Evolutionary conservation across 2,113 vertebrate species (phyloP).

Genomic region (Holacanthus passer): DNA sequence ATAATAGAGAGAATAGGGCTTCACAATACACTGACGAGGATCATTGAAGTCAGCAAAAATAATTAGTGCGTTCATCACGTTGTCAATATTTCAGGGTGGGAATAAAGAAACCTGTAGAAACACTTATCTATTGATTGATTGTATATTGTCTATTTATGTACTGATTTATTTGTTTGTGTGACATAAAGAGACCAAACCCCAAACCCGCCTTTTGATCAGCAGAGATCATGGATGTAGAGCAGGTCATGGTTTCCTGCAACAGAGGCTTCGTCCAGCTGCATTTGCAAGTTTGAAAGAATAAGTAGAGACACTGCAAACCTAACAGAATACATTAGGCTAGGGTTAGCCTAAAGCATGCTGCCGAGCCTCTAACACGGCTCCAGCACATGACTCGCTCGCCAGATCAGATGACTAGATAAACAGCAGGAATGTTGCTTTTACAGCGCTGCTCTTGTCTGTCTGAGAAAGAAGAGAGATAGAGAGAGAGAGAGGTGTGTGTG

Average conservation of each 20-base stretch:
- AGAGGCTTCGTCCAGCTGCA: background rate
- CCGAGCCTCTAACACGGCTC: constrained; percentile 39
- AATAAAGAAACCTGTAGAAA: constrained; percentile 10
- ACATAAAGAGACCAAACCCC: background rate
- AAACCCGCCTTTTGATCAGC: background rate
- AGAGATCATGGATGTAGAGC: background rate
- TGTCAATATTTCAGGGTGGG: constrained; percentile 31
- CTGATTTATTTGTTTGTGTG: background rate
- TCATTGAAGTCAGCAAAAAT: constrained; percentile 68
- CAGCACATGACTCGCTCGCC: constrained; percentile 74
- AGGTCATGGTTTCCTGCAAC: background rate
- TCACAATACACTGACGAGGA: constrained; percentile 33
- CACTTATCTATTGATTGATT: background rate
- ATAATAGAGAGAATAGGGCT: constrained; percentile 51
- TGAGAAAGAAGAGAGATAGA: constrained; percentile 1
- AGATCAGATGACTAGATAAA: constrained; percentile 84
- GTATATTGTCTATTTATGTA: background rate
- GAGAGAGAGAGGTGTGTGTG: background rate
- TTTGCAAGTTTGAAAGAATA: constrained; percentile 1
- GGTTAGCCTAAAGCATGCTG: constrained; percentile 62
- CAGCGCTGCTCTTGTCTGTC: constrained; percentile 55
- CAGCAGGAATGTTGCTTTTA: constrained; percentile 71
- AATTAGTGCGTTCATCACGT: constrained; percentile 25
- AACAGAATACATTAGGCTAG: constrained; percentile 22
- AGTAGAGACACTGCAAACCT: constrained; percentile 12